A percentile compares a stretch with the other conserved stretches of the same genome.
phyloP scores from a whole-genome alignment of 2,113 vertebrate genomes.

The Glaucidium brasilianum region DNA sequence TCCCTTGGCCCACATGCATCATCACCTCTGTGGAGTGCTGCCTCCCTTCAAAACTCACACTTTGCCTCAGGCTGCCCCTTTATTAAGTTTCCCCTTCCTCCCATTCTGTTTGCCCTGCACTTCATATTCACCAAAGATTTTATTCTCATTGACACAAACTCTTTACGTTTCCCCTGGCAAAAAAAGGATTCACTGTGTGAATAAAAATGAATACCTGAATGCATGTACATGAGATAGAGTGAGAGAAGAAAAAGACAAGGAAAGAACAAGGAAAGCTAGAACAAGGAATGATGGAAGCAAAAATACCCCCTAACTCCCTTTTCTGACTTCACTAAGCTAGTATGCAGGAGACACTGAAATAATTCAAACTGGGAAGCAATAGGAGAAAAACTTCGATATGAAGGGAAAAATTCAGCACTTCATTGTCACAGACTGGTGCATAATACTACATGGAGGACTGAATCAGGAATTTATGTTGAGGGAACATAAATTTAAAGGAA shows the following conservation, averaged over 20 bases:
- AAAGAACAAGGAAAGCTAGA: neutral
- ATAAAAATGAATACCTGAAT: neutral
- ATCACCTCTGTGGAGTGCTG: rapidly evolving
- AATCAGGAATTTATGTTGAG: neutral
- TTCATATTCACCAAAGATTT: neutral
- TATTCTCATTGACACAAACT: neutral
- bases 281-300: neutral
- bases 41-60: neutral
- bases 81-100: neutral
- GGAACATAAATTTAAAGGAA: neutral
- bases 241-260: neutral
- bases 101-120: rapidly evolving
- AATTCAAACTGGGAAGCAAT: neutral
- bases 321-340: neutral
- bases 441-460: neutral
- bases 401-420: neutral
- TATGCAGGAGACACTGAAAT: neutral
- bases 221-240: neutral
- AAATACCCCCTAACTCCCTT: neutral
- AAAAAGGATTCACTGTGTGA: neutral
- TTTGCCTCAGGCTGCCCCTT: neutral
- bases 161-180: neutral
- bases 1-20: neutral
- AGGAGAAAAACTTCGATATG: neutral
- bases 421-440: neutral